Evolutionary conservation across 2,888 invertebrate genomes (phyloP), one percentile per base, ranked within the genome.

Genomic region (Ctena decussata): DNA sequence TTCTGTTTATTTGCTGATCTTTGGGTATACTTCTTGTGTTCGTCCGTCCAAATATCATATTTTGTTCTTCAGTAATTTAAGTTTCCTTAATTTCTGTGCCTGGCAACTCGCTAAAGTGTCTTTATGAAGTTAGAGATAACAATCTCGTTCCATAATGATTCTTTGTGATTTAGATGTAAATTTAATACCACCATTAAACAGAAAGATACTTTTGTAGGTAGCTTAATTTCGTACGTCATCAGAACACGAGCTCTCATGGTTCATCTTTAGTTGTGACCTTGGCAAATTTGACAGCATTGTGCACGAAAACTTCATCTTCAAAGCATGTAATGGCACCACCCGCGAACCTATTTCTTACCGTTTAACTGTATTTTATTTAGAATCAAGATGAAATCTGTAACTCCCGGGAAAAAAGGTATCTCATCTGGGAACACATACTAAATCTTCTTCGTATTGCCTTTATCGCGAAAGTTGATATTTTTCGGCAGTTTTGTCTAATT

Each of bases 1-100:
- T n/a, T n/a, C n/a, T n/a, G 84, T 80, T 82, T 84, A 82, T 80
- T 60, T 77, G 57, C n/a, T 71, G 71, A 87, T 65, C 69, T 69
- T 69, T 41, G 72, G 70, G 24, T 30, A 60, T 77, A 37, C 85
- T 80, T 78, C 65, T 65, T n/a, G 35, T 35, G 18, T 65, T 35
- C 35, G 1, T 35, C 15, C 11, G 32, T 35, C 21, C 65, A 65
- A 11, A 65, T 32, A 65, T 65, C 65, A 65, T 65, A 21, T 65
- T 65, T 21, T 65, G 32, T 35, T 35, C 18, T 35, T 65, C 65
- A 30, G 65, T 35, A 65, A 65, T 65, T 12, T 35, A 21, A 65
- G 65, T 32, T 65, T 65, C 65, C 65, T 35, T 65, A 21, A 35
- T 21, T 65, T 32, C 35, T 85, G 83, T 87, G 44, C 27, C n/a